Evolutionary conservation across 2,113 vertebrate species (phyloP).

Genomic region (Helogale parvula): DNA sequence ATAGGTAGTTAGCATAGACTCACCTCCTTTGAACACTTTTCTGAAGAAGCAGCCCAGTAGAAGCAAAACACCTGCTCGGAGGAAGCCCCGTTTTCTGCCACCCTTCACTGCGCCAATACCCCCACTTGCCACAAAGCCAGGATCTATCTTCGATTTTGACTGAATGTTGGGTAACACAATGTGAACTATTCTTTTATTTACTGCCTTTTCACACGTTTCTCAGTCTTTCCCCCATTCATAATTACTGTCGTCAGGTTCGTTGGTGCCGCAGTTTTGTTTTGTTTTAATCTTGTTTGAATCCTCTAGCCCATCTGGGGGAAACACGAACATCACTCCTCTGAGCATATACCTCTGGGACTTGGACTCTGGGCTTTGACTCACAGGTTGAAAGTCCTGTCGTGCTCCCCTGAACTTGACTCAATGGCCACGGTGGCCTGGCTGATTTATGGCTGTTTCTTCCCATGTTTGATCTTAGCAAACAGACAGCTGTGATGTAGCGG

Average conservation of each 20-base stretch:
- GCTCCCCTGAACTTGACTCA: constrained; percentile 35
- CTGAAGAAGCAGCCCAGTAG: not conserved
- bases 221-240: not conserved
- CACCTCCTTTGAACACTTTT: not conserved
- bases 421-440: not conserved
- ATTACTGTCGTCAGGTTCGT: not conserved
- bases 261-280: not conserved
- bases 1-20: not conserved
- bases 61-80: not conserved
- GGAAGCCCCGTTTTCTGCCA: not conserved
- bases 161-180: not conserved
- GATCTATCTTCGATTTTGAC: not conserved
- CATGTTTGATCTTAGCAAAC: constrained; percentile 68
- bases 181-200: not conserved
- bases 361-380: not conserved
- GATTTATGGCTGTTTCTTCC: constrained; percentile 55
- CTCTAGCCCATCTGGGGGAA: not conserved
- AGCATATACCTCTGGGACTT: not conserved
- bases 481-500: constrained; percentile 64
- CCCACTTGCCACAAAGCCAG: not conserved
- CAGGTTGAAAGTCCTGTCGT: constrained; percentile 12
- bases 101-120: not conserved
- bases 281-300: constrained; percentile 31
- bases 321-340: not conserved
- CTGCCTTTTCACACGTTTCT: not conserved